Evolutionary conservation across 30 jellyfish, hydroid and myxozoan genomes (phyloP).

Genomic region (Chironex yamaguchii): DNA sequence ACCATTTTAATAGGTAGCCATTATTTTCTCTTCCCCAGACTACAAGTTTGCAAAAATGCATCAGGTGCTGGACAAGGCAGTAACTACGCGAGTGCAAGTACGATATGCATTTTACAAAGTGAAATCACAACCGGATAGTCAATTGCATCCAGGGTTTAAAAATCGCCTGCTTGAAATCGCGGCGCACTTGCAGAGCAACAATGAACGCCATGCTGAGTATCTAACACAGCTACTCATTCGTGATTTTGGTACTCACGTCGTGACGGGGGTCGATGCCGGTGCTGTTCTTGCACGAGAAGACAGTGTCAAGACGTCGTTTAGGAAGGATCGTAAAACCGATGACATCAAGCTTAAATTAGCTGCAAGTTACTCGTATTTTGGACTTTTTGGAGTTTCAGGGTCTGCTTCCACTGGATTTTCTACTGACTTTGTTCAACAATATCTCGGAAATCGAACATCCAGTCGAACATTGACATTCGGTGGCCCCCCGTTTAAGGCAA

Average conservation of each 20-base stretch:
- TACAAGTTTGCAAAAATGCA: conserved; percentile 47
- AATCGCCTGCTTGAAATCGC: conserved; percentile 74
- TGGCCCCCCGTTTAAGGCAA: conserved; percentile 81
- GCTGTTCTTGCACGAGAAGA: conserved; percentile 72
- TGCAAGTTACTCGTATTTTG: conserved; percentile 76
- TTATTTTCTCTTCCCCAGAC: background rate
- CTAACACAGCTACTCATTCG: conserved; percentile 69
- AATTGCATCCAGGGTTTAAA: conserved; percentile 70
- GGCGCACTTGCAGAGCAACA: conserved; percentile 78
- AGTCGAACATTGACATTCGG: conserved; percentile 79
- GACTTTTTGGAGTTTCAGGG: conserved; percentile 44
- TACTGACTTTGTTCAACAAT: conserved; percentile 46
- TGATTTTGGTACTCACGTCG: conserved; percentile 81
- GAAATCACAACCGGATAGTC: conserved; percentile 75
- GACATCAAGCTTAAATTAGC: conserved; percentile 73
- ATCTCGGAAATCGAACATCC: conserved; percentile 47
- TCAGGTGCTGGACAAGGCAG: conserved; percentile 76
- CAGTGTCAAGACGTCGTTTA: conserved; percentile 57
- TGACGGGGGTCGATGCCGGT: conserved; percentile 81
- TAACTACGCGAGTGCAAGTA: conserved; percentile 76
- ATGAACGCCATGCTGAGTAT: conserved; percentile 53
- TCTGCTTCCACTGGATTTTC: conserved; percentile 30
- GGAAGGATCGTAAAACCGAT: conserved; percentile 49
- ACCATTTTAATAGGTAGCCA: no score
- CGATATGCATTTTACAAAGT: conserved; percentile 77